Conservation (phyloP, 2,888 invertebrate species). For the Caenorhabditis sp. region DNA sequence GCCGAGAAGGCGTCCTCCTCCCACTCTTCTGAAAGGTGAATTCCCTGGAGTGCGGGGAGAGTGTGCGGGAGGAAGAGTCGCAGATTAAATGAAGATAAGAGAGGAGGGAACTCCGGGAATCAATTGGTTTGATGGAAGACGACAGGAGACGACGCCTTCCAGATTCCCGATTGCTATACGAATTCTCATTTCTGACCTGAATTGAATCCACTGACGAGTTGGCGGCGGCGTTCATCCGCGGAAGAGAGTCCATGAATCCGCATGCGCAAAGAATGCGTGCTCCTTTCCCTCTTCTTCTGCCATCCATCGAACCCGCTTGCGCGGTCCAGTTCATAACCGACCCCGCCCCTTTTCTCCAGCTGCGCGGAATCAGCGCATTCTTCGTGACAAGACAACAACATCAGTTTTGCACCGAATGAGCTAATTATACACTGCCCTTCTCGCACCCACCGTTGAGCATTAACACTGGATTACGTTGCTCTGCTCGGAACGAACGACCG, state of each 20-base stretch:
- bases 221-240: constrained; percentile 28
- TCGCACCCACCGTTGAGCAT: constrained; percentile 20
- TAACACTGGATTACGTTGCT: constrained; percentile 54
- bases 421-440: constrained; percentile 46
- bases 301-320: background rate
- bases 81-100: constrained; percentile 51
- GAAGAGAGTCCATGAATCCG: constrained; percentile 47
- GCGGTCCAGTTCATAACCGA: constrained; percentile 32
- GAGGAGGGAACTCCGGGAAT: constrained; percentile 38
- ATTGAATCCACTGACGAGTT: constrained; percentile 28
- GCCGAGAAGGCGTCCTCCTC: constrained; percentile 14
- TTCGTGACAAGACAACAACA: constrained; percentile 30
- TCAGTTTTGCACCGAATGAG: constrained; percentile 48
- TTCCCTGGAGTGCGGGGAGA: constrained; percentile 49
- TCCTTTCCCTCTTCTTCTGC: background rate
- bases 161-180: constrained; percentile 23
- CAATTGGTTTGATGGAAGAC: constrained; percentile 54
- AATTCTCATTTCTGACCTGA: constrained; percentile 23
- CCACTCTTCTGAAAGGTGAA: constrained; percentile 37
- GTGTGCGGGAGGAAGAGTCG: constrained; percentile 22
- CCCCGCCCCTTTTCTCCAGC: constrained; percentile 46
- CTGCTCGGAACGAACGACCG: constrained; percentile 5
- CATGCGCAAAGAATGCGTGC: constrained; percentile 10
- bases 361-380: constrained; percentile 45
- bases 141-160: constrained; percentile 28